Conservation (phyloP, 2,113 vertebrate genomes). For the Mugil cephalus region DNA sequence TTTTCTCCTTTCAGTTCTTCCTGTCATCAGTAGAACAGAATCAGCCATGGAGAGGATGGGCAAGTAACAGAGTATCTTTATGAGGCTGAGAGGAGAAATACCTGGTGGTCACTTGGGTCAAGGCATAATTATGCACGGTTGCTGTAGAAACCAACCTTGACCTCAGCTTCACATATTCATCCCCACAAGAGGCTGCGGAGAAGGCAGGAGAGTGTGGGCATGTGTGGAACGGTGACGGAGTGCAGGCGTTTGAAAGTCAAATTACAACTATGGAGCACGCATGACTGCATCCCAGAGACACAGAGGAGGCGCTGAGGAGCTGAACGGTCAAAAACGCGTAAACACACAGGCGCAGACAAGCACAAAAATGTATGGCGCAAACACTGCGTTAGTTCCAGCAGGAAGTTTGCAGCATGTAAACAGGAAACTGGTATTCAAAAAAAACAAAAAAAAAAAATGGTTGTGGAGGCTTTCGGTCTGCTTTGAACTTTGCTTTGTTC, state of each 20-base stretch:
- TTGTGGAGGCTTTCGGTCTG: neutral
- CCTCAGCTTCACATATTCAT: slow-evolving; percentile 60
- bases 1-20: neutral
- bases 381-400: slow-evolving; percentile 23
- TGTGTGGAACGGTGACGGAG: slow-evolving; percentile 59
- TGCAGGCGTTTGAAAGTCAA: slow-evolving; percentile 75
- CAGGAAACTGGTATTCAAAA: slow-evolving; percentile 61
- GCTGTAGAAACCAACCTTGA: slow-evolving; percentile 70
- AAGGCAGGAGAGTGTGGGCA: slow-evolving; percentile 33
- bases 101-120: slow-evolving; percentile 53
- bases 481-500: slow-evolving; percentile 36
- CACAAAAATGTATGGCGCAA: slow-evolving; percentile 4
- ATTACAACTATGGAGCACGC: slow-evolving; percentile 66
- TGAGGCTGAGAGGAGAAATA: slow-evolving; percentile 24
- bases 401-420: slow-evolving; percentile 63
- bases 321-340: slow-evolving; percentile 9
- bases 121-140: slow-evolving; percentile 59
- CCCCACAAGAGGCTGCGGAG: slow-evolving; percentile 39
- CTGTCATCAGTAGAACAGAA: neutral
- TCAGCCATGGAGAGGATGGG: neutral
- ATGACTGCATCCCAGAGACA: slow-evolving; percentile 46
- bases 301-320: neutral
- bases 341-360: slow-evolving; percentile 5
- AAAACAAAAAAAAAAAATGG: slow-evolving; percentile 32
- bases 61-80: slow-evolving; percentile 8